Conservation (phyloP, 1,140 invertebrate species). For the Drosophila saltans region DNA sequence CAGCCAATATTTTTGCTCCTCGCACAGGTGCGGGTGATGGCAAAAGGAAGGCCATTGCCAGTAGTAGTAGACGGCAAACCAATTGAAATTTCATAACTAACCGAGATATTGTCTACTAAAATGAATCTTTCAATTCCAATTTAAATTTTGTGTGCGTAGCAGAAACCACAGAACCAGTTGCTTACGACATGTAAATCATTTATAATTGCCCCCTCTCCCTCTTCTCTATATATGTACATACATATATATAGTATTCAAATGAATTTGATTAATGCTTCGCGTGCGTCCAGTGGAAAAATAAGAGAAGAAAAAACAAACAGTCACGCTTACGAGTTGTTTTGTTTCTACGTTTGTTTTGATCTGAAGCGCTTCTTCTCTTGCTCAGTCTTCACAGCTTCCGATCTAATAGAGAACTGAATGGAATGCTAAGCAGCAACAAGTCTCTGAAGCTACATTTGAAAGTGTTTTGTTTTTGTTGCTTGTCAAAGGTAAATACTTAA, state of each 20-base stretch:
- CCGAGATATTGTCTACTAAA: too few species aligned
- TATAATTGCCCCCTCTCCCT: neutral
- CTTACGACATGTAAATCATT: neutral
- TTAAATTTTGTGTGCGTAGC: conserved; percentile 2
- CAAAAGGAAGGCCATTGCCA: conserved; percentile 15
- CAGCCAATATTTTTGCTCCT: conserved; percentile 61
- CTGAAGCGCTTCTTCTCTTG: neutral
- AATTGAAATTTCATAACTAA: conserved; percentile 23
- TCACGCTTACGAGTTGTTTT: too few species aligned
- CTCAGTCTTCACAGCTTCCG: neutral
- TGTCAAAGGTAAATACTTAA: conserved; percentile 53
- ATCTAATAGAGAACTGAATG: neutral
- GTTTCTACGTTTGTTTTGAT: neutral
- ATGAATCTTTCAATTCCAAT: conserved; percentile 3
- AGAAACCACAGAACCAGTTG: neutral
- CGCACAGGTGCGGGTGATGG: neutral
- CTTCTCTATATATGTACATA: neutral
- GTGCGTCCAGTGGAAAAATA: neutral
- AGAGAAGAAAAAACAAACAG: too few species aligned
- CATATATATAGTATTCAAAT: neutral
- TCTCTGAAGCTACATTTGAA: too few species aligned
- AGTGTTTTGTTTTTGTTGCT: neutral
- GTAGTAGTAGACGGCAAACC: conserved; percentile 31
- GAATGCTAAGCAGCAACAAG: neutral
- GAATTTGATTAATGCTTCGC: conserved; percentile 23